Conservation (phyloP, 2,888 invertebrate genomes). For the Cactoblastis cactorum region DNA sequence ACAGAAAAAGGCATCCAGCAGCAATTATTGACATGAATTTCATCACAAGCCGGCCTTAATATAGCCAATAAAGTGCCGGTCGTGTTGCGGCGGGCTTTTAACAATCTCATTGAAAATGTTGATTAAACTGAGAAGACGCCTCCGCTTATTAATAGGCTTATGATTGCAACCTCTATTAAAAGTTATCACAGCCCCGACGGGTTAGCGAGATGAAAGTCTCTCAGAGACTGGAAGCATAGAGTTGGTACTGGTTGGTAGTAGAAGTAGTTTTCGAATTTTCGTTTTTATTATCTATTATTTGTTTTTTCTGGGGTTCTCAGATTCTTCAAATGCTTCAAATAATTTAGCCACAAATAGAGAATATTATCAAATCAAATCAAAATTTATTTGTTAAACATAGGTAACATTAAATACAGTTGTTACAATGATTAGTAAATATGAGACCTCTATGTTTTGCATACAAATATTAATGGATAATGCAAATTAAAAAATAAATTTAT, state of each 20-base stretch:
- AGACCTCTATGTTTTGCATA: too few species aligned
- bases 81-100: constrained; percentile 41
- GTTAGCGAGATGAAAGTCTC: constrained; percentile 41
- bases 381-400: too few species aligned
- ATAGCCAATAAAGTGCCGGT: constrained; percentile 34
- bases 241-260: constrained; percentile 14
- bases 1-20: constrained; percentile 15
- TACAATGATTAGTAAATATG: too few species aligned
- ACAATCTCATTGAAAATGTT: constrained; percentile 64
- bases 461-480: too few species aligned
- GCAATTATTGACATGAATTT: constrained; percentile 29
- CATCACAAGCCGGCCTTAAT: constrained; percentile 30
- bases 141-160: constrained; percentile 58
- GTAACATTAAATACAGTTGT: too few species aligned
- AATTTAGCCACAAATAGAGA: too few species aligned
- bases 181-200: constrained; percentile 52
- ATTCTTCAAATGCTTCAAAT: too few species aligned
- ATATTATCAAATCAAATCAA: too few species aligned
- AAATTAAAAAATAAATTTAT: too few species aligned
- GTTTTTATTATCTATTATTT: too few species aligned
- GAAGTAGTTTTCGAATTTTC: neutral
- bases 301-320: too few species aligned
- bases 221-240: constrained; percentile 37
- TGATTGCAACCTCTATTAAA: constrained; percentile 60
- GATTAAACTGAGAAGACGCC: constrained; percentile 59